phyloP scores from a whole-genome alignment of 2,797 vertebrate species.

The Eurystomus glaucurus region DNA sequence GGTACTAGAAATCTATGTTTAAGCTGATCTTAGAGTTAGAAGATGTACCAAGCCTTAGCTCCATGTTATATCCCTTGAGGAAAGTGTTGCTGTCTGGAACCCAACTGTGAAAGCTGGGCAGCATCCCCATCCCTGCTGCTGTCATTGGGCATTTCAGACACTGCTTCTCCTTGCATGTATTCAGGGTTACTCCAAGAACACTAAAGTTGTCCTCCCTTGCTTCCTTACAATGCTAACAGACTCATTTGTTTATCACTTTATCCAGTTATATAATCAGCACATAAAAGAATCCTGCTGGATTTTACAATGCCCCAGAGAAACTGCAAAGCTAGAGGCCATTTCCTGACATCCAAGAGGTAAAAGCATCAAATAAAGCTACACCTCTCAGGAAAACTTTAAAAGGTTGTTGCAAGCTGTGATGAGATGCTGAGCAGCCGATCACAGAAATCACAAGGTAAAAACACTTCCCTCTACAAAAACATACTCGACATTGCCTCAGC shows the following conservation, averaged over 20 bases:
- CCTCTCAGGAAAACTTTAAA: slow-evolving; percentile 8
- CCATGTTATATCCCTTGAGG: background rate
- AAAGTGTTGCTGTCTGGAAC: background rate
- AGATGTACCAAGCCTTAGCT: background rate
- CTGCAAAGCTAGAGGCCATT: background rate
- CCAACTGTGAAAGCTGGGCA: background rate
- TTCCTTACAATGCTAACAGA: background rate
- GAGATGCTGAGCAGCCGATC: background rate
- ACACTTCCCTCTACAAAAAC: background rate
- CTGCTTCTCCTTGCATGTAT: background rate
- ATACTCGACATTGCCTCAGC: background rate
- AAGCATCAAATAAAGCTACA: background rate
- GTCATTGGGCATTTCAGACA: background rate
- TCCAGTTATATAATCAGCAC: slow-evolving; percentile 5
- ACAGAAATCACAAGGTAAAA: background rate
- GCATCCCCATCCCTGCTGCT: background rate
- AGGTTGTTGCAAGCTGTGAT: background rate
- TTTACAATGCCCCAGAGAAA: background rate
- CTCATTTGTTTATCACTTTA: background rate
- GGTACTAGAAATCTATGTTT: background rate
- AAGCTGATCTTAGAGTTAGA: background rate
- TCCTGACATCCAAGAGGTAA: background rate
- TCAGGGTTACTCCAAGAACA: background rate
- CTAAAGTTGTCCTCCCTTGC: background rate
- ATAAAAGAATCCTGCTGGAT: background rate